A percentile compares a stretch with the other conserved stretches of the same genome.
Evolutionary conservation across 2,888 invertebrate species (phyloP).

Genomic region (Amiota mariae): DNA sequence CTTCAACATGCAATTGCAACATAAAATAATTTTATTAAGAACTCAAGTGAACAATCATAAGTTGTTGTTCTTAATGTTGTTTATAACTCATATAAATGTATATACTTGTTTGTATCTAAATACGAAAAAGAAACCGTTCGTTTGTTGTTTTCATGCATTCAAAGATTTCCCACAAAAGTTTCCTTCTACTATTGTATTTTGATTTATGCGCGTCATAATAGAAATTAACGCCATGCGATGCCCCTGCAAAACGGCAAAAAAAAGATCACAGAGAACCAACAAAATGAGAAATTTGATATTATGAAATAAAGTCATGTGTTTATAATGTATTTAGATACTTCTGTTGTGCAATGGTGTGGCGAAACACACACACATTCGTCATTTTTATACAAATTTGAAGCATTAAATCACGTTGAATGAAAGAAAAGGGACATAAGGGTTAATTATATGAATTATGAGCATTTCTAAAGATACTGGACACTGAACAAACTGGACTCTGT

Average conservation of each 20-base stretch:
- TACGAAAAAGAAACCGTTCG: too few relatives aligned
- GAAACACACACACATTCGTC: constrained; percentile 33
- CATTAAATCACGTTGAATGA: neutral
- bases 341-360: constrained; percentile 18
- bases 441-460: constrained; percentile 37
- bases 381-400: constrained; percentile 34
- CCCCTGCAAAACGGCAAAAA: neutral
- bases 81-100: neutral
- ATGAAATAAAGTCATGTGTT: constrained; percentile 19
- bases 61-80: too few relatives aligned
- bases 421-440: constrained; percentile 34
- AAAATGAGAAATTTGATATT: constrained; percentile 40
- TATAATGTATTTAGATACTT: constrained; percentile 16
- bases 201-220: constrained; percentile 27
- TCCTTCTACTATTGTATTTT: constrained; percentile 4
- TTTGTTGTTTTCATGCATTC: too few relatives aligned
- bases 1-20: too few relatives aligned
- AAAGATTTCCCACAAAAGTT: constrained; percentile 21
- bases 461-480: constrained; percentile 41
- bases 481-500: constrained; percentile 52
- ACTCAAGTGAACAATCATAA: too few relatives aligned
- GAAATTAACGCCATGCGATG: neutral
- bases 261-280: neutral
- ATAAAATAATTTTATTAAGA: too few relatives aligned
- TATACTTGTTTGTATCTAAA: too few relatives aligned